These are phyloP conservation scores for Melipona bicolor DNA, from an alignment of 2,888 invertebrate genomes.

Conservation along the genomic window DNA sequence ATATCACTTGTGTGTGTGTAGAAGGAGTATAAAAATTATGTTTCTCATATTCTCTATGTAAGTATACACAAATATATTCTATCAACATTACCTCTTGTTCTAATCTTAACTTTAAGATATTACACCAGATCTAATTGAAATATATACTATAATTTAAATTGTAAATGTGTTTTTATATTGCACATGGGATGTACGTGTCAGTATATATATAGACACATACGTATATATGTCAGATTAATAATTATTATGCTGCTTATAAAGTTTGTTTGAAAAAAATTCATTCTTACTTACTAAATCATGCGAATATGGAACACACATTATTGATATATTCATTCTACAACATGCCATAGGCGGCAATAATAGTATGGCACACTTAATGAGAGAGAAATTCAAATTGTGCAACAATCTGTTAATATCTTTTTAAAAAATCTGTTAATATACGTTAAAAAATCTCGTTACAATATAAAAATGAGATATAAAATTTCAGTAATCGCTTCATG, in stretches of 20 bases:
- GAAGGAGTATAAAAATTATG: conserved; percentile 26
- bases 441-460: background rate
- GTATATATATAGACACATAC: background rate
- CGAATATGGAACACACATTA: conserved; percentile 59
- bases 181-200: conserved; percentile 48
- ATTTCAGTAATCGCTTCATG: background rate
- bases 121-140: conserved; percentile 9
- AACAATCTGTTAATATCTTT: conserved; percentile 10
- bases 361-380: conserved; percentile 34
- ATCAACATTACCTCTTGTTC: conserved; percentile 12
- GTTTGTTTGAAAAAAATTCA: conserved; percentile 12
- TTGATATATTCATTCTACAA: conserved; percentile 65
- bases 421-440: background rate
- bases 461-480: background rate
- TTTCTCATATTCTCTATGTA: conserved; percentile 17
- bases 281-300: conserved; percentile 65
- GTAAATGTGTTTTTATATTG: conserved; percentile 47
- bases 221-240: conserved; percentile 14
- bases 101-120: conserved; percentile 5
- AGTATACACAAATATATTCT: background rate
- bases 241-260: conserved; percentile 27
- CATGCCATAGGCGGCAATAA: conserved; percentile 61
- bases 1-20: conserved; percentile 24
- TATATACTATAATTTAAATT: background rate
- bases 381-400: conserved; percentile 19